Conservation (phyloP, 2,797 vertebrate species). For the Parotocinclus haroldoi region DNA sequence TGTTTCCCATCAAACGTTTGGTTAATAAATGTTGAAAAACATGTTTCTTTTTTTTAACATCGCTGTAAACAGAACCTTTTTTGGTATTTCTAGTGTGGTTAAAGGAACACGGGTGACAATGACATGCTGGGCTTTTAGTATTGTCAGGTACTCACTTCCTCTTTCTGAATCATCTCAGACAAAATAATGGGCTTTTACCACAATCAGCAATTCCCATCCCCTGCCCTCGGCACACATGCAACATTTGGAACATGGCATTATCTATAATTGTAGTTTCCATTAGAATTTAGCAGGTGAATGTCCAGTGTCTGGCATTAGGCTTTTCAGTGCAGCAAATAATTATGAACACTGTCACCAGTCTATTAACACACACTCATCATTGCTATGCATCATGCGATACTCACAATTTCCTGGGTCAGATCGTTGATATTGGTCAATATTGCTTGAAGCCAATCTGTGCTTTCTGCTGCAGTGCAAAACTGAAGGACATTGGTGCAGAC, state of each 20-base stretch:
- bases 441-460: conserved; percentile 89
- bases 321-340: conserved; percentile 10
- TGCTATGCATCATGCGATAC: conserved; percentile 46
- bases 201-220: conserved; percentile 27
- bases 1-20: too few relatives aligned
- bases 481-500: conserved; percentile 82
- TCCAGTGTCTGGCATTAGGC: background rate
- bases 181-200: conserved; percentile 28
- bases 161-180: conserved; percentile 19
- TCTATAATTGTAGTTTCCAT: conserved; percentile 19
- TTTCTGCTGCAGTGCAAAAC: conserved; percentile 86
- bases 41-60: too few relatives aligned
- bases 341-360: background rate
- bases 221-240: background rate
- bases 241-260: conserved; percentile 16
- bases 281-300: conserved; percentile 4
- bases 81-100: too few relatives aligned
- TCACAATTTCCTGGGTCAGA: conserved; percentile 85
- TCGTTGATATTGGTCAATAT: conserved; percentile 86
- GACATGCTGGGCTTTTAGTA: too few relatives aligned
- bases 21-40: too few relatives aligned
- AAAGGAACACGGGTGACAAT: too few relatives aligned
- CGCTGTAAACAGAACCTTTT: too few relatives aligned
- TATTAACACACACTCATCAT: conserved; percentile 1
- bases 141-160: conserved; percentile 10